Evolutionary conservation across 2,797 vertebrate species (phyloP).

Genomic region (Cirrhinus mrigala): DNA sequence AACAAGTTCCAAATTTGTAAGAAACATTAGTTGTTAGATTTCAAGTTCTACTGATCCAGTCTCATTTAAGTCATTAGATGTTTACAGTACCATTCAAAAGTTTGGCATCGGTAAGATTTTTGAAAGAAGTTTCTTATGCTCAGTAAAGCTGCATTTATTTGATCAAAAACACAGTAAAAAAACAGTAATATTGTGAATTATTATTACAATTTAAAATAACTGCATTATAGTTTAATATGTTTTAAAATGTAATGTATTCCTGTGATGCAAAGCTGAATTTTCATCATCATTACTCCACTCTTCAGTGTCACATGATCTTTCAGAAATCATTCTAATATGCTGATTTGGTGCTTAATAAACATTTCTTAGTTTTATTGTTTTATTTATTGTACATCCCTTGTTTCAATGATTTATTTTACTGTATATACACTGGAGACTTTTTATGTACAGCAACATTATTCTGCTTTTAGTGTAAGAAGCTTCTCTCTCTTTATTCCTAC

Average conservation of each 20-base stretch:
- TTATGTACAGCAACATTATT: not conserved
- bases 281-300: not conserved
- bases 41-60: not conserved
- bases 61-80: too few relatives aligned
- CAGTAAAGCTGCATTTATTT: not conserved
- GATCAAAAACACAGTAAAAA: not conserved
- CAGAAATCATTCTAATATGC: not conserved
- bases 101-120: too few relatives aligned
- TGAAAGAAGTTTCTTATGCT: not conserved
- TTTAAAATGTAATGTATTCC: not conserved
- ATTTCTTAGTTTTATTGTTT: too few relatives aligned
- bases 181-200: not conserved
- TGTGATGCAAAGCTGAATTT: not conserved
- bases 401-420: not conserved
- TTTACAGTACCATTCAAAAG: too few relatives aligned
- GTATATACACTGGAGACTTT: not conserved
- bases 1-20: not conserved
- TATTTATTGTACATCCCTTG: not conserved
- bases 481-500: conserved; percentile 14
- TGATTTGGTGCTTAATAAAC: not conserved
- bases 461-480: not conserved
- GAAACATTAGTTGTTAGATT: not conserved
- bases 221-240: too few relatives aligned
- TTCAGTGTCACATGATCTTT: not conserved
- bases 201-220: not conserved